These are phyloP conservation scores for Astatoreochromis straeleni DNA, from an alignment of 2,113 vertebrate genomes.

Conservation along the genomic window DNA sequence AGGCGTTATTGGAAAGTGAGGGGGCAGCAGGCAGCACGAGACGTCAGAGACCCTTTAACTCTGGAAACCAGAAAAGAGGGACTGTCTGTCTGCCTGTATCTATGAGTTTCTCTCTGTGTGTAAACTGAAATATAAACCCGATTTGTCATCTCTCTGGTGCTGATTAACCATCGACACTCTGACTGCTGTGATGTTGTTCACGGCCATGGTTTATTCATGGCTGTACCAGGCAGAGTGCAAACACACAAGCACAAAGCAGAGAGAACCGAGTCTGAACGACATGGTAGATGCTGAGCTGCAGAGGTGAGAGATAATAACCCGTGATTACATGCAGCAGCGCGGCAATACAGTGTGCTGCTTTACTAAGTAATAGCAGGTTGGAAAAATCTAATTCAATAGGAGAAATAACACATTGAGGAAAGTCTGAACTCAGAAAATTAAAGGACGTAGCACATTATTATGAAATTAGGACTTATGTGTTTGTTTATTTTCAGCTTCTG, in stretches of 20 bases:
- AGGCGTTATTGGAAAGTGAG: neutral
- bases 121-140: neutral
- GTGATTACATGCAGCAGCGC: neutral
- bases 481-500: neutral
- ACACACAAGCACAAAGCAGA: neutral
- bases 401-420: neutral
- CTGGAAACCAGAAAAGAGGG: neutral
- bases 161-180: neutral
- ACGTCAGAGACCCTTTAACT: neutral
- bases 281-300: neutral
- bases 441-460: neutral
- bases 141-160: neutral
- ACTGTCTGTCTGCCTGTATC: neutral
- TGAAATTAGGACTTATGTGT: neutral
- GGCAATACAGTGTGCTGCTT: accelerated
- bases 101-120: neutral
- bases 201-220: neutral
- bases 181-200: neutral
- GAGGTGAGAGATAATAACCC: neutral
- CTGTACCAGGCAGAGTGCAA: neutral
- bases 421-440: neutral
- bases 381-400: neutral
- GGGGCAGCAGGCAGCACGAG: neutral
- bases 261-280: neutral
- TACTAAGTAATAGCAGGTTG: neutral